phyloP scores from a whole-genome alignment of 2,888 invertebrate species.

The Lapara coniferarum region DNA sequence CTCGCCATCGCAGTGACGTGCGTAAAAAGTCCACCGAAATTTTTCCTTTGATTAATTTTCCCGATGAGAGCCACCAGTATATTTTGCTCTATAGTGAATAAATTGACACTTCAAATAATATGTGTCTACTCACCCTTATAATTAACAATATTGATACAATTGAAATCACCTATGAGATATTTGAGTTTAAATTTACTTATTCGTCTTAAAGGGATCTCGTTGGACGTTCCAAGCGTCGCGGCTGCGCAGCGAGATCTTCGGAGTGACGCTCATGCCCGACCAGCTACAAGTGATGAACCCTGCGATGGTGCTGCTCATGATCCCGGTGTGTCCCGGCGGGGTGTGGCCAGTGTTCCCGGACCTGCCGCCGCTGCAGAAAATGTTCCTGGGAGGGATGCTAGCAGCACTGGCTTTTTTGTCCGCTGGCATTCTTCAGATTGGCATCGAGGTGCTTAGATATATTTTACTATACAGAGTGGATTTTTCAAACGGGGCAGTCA shows the following conservation, averaged over 20 bases:
- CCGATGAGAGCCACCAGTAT: too few relatives aligned
- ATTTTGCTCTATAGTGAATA: too few relatives aligned
- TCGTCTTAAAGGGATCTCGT: constrained; percentile 83
- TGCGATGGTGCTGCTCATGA: constrained; percentile 87
- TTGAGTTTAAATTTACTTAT: not conserved
- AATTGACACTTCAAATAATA: too few relatives aligned
- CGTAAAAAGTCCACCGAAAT: too few relatives aligned
- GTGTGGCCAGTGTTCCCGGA: constrained; percentile 72
- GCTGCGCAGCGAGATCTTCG: constrained; percentile 84
- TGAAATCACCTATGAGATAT: not conserved
- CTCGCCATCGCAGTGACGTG: too few relatives aligned
- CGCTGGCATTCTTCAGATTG: constrained; percentile 86
- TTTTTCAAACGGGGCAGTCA: too few relatives aligned
- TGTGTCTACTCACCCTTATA: too few relatives aligned
- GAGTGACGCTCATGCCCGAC: constrained; percentile 86
- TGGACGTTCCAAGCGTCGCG: constrained; percentile 91
- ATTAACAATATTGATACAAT: too few relatives aligned
- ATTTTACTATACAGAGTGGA: too few relatives aligned
- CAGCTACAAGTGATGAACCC: constrained; percentile 93
- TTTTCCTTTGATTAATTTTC: too few relatives aligned
- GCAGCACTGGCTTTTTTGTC: constrained; percentile 85
- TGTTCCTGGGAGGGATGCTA: constrained; percentile 85
- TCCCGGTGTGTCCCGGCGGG: constrained; percentile 85
- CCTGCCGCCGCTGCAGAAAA: constrained; percentile 86
- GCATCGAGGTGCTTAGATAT: constrained; percentile 62